Conservation (phyloP, 2,113 vertebrate genomes). For the Trinectes maculatus region DNA sequence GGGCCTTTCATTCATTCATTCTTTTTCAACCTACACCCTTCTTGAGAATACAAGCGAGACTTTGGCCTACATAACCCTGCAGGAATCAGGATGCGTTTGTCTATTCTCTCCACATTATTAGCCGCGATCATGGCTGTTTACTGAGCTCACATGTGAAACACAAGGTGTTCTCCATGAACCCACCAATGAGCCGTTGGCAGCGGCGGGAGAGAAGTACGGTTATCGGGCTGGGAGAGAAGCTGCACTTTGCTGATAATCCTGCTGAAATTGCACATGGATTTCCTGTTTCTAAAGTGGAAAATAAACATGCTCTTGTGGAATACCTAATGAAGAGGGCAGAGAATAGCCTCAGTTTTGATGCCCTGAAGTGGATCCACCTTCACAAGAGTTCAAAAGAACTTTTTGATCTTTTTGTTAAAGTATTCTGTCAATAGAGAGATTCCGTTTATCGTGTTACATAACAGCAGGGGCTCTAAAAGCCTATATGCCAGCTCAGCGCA, state of each 20-base stretch:
- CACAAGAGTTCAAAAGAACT: background rate
- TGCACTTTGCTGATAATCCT: constrained; percentile 74
- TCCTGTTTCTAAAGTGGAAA: constrained; percentile 69
- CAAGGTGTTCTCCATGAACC: constrained; percentile 13
- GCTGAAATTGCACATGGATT: constrained; percentile 74
- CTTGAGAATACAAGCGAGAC: constrained; percentile 1
- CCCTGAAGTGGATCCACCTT: background rate
- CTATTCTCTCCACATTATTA: constrained; percentile 11
- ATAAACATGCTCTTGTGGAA: constrained; percentile 63
- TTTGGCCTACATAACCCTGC: background rate
- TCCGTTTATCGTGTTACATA: too few relatives aligned
- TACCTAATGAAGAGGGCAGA: constrained; percentile 44
- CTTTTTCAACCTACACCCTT: constrained; percentile 11
- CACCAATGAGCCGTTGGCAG: constrained; percentile 38
- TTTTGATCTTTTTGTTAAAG: background rate
- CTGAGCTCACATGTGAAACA: constrained; percentile 19
- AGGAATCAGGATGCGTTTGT: constrained; percentile 1
- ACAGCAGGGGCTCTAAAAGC: too few relatives aligned
- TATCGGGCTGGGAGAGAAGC: constrained; percentile 61
- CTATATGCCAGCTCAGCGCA: too few relatives aligned
- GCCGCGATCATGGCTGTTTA: constrained; percentile 29
- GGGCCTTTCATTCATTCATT: constrained; percentile 18
- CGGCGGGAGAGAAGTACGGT: constrained; percentile 46
- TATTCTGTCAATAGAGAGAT: too few relatives aligned
- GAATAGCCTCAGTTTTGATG: background rate